phyloP scores from a whole-genome alignment of 2,888 invertebrate species.

The Taenaris catops region DNA sequence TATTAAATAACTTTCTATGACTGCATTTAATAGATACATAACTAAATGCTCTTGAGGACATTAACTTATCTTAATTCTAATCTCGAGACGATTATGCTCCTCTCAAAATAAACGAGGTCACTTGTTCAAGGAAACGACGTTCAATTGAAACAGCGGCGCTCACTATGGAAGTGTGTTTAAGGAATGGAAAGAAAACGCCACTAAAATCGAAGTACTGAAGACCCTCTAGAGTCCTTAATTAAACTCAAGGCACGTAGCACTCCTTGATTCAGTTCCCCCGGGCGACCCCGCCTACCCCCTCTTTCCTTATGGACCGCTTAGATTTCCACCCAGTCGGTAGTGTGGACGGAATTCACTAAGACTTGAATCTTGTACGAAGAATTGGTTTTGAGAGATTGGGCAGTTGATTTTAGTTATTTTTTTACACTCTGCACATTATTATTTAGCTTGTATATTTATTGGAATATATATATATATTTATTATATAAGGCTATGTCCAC shows the following conservation, averaged over 20 bases:
- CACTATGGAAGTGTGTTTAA: conserved; percentile 23
- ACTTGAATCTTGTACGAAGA: conserved; percentile 74
- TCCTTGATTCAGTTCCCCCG: conserved; percentile 76
- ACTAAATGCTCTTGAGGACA: no score
- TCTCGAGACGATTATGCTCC: no score
- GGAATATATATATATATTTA: neutral
- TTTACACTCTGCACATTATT: conserved; percentile 16
- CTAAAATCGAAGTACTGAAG: conserved; percentile 74
- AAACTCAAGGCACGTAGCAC: conserved; percentile 74
- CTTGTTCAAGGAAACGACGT: conserved; percentile 26
- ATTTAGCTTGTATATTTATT: conserved; percentile 1
- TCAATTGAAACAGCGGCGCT: conserved; percentile 28
- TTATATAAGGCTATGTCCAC: no score
- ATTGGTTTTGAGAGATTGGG: conserved; percentile 73
- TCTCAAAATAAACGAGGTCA: conserved; percentile 6
- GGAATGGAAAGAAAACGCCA: conserved; percentile 66
- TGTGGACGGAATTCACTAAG: conserved; percentile 74
- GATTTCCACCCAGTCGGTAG: conserved; percentile 71
- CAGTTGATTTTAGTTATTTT: conserved; percentile 51
- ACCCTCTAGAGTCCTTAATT: conserved; percentile 70
- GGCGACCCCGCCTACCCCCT: conserved; percentile 43
- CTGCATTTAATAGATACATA: no score
- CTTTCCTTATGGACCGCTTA: conserved; percentile 77
- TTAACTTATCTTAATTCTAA: neutral
- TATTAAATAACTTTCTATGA: no score